Conservation (phyloP, 2,113 vertebrate species). For the Alethe diademata region DNA sequence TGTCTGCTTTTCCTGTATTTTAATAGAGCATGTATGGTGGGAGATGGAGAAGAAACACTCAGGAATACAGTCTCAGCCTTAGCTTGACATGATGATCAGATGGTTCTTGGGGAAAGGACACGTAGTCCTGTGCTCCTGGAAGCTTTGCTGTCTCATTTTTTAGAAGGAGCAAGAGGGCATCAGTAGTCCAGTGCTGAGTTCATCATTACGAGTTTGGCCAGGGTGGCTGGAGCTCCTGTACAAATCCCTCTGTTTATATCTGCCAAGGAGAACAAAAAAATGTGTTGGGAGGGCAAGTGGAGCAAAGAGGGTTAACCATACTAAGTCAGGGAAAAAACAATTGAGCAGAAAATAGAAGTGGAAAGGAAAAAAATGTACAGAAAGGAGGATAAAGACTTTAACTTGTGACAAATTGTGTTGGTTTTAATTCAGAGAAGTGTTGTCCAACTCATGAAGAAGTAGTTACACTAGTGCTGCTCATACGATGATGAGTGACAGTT, state of each 20-base stretch:
- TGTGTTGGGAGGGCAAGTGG: neutral
- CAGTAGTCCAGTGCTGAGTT: neutral
- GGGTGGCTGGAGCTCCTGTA: neutral
- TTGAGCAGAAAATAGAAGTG: neutral
- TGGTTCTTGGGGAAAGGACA: neutral
- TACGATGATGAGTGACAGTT: conserved; percentile 32
- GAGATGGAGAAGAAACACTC: neutral
- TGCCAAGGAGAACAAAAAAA: neutral
- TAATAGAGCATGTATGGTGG: neutral
- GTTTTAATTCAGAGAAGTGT: neutral
- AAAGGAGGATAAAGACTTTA: neutral
- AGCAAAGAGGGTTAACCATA: neutral
- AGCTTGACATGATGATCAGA: neutral
- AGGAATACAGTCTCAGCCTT: neutral
- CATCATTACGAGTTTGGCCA: neutral
- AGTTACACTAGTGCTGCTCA: neutral
- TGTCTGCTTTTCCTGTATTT: neutral
- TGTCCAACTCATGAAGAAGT: neutral
- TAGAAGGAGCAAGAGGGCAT: neutral
- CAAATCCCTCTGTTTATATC: neutral
- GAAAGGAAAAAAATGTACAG: neutral
- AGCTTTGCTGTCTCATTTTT: neutral
- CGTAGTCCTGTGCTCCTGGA: neutral
- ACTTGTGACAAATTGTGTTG: neutral
- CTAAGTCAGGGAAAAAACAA: neutral